Evolutionary conservation across 2,888 invertebrate genomes (phyloP).

Genomic region (Synanthedon myopaeformis): DNA sequence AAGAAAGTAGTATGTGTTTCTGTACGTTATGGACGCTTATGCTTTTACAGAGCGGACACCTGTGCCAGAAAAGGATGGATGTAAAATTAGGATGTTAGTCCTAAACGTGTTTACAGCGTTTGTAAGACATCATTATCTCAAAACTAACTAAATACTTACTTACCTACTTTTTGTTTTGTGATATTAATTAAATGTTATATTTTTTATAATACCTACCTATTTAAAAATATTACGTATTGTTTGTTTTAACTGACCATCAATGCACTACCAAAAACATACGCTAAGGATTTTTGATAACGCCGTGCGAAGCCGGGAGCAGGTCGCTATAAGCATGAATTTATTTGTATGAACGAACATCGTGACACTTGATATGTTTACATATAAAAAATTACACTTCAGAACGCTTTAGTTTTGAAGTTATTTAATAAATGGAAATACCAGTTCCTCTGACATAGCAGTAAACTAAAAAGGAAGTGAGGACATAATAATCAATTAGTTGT

Average conservation of each 20-base stretch:
- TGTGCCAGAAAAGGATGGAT: slow-evolving; percentile 24
- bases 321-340: no score
- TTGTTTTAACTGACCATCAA: no score
- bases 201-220: no score
- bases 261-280: no score
- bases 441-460: not conserved
- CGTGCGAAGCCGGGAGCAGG: no score
- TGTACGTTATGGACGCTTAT: slow-evolving; percentile 25
- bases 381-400: no score
- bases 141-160: slow-evolving; percentile 4
- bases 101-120: slow-evolving; percentile 27
- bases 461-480: not conserved
- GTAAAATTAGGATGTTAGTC: slow-evolving; percentile 25
- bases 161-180: slow-evolving; percentile 5
- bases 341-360: no score
- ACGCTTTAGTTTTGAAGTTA: not conserved
- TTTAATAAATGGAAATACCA: not conserved
- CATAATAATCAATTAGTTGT: slow-evolving; percentile 4
- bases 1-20: slow-evolving; percentile 37
- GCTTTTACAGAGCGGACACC: slow-evolving; percentile 23
- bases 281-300: no score
- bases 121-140: slow-evolving; percentile 28
- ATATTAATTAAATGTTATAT: slow-evolving; percentile 5
- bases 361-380: no score
- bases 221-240: no score